phyloP scores from a whole-genome alignment of 2,888 invertebrate genomes.

The Ormia ochracea region DNA sequence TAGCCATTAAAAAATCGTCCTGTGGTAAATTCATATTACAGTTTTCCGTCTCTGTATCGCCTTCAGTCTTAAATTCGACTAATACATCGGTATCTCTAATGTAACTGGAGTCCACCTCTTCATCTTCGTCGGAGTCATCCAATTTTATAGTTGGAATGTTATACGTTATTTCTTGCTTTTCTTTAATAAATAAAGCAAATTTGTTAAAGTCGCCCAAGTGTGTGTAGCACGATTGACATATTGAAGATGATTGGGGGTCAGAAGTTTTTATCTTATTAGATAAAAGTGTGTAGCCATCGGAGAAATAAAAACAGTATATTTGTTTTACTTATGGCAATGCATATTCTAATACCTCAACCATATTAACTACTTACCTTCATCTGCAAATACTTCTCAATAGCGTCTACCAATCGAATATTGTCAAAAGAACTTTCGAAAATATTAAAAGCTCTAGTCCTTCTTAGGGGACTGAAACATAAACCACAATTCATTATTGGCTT shows the following conservation, averaged over 20 bases:
- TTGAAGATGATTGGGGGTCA: constrained; percentile 37
- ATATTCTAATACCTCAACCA: not conserved
- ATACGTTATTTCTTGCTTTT: constrained; percentile 59
- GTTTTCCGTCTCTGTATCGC: not conserved
- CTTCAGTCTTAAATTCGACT: constrained; percentile 52
- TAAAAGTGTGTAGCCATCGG: constrained; percentile 1
- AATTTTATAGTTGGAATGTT: constrained; percentile 55
- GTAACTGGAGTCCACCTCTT: constrained; percentile 43
- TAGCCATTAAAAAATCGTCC: constrained; percentile 47
- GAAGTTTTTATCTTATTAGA: constrained; percentile 21
- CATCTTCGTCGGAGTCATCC: constrained; percentile 51
- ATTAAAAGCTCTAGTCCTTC: constrained; percentile 44
- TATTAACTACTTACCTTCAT: constrained; percentile 53
- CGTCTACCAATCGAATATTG: constrained; percentile 43
- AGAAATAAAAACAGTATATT: not conserved
- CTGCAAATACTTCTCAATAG: constrained; percentile 59
- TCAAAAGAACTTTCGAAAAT: constrained; percentile 40
- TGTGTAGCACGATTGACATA: constrained; percentile 62
- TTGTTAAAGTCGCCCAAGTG: constrained; percentile 62
- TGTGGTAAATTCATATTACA: constrained; percentile 23
- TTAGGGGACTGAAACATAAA: constrained; percentile 53
- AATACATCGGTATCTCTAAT: constrained; percentile 67
- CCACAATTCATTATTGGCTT: constrained; percentile 60
- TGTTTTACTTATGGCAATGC: not conserved
- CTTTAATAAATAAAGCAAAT: constrained; percentile 58